Evolutionary conservation across 2,797 vertebrate species (phyloP).

Genomic region (Echiichthys vipera): DNA sequence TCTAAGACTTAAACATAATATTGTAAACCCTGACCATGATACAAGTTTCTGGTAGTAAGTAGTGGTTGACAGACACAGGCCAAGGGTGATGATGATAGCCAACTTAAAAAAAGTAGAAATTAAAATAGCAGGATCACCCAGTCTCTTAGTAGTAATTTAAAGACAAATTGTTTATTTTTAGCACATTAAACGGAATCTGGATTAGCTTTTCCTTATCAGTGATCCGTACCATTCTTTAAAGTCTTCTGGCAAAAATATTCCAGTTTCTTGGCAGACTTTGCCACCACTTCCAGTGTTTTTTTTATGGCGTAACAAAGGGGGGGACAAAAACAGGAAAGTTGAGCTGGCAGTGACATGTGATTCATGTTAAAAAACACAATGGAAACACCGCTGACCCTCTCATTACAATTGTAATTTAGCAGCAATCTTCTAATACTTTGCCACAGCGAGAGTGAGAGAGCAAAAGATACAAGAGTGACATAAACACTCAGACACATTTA

Average conservation of each 20-base stretch:
- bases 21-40: not conserved
- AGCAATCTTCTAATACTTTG: slow-evolving; percentile 2
- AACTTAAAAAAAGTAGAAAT: slow-evolving; percentile 8
- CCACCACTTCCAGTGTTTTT: slow-evolving; percentile 44
- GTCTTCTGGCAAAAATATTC: slow-evolving; percentile 30
- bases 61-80: not conserved
- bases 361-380: slow-evolving; percentile 43
- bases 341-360: slow-evolving; percentile 48
- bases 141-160: slow-evolving; percentile 3
- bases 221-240: slow-evolving; percentile 16
- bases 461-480: slow-evolving; percentile 29
- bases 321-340: slow-evolving; percentile 78
- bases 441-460: slow-evolving; percentile 3
- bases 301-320: slow-evolving; percentile 45
- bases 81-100: slow-evolving; percentile 2
- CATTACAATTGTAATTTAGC: slow-evolving; percentile 28
- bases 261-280: slow-evolving; percentile 38
- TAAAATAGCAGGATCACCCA: not conserved
- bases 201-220: slow-evolving; percentile 1
- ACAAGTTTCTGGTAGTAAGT: slow-evolving; percentile 11
- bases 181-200: not conserved
- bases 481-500: slow-evolving; percentile 10
- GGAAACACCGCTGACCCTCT: slow-evolving; percentile 54
- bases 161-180: slow-evolving; percentile 1
- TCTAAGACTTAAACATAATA: not conserved